phyloP scores from a whole-genome alignment of 2,888 invertebrate species.

The Phrixothrix hirtus region DNA sequence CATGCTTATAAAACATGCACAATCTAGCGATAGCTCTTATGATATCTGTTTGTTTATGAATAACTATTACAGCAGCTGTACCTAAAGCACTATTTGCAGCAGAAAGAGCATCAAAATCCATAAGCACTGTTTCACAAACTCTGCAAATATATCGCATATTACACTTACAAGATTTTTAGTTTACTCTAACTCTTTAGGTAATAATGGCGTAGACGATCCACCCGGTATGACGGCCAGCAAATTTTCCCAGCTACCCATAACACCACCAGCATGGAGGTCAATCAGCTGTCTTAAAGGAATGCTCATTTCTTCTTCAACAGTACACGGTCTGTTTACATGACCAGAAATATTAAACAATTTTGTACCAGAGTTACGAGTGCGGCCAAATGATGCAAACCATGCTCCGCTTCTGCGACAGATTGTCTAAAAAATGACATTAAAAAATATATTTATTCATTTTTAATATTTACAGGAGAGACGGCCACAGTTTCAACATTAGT shows the following conservation, averaged over 20 bases:
- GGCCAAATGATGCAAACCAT: constrained; percentile 97
- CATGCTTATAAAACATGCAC: constrained; percentile 98
- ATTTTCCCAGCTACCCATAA: constrained; percentile 98
- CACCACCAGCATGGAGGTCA: constrained; percentile 94
- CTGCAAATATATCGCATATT: too few species aligned
- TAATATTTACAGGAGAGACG: constrained; percentile 80
- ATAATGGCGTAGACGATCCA: constrained; percentile 96
- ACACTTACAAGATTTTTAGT: too few species aligned
- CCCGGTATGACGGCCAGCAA: constrained; percentile 96
- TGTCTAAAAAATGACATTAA: constrained; percentile 59
- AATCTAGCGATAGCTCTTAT: constrained; percentile 95
- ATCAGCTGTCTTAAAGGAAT: constrained; percentile 93
- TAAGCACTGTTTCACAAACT: constrained; percentile 90
- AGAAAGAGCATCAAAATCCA: constrained; percentile 98
- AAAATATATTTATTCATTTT: too few species aligned
- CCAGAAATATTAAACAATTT: constrained; percentile 98
- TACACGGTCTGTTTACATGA: constrained; percentile 96
- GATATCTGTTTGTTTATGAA: constrained; percentile 97
- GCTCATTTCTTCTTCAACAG: constrained; percentile 99
- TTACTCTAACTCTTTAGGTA: constrained; percentile 88
- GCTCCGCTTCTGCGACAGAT: constrained; percentile 94
- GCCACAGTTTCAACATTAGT: constrained; percentile 99
- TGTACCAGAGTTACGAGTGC: constrained; percentile 95
- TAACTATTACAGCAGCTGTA: constrained; percentile 98
- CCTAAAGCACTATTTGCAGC: constrained; percentile 94